These are phyloP conservation scores for Ictalurus furcatus DNA, from an alignment of 2,113 vertebrate species.

Conservation along the genomic window DNA sequence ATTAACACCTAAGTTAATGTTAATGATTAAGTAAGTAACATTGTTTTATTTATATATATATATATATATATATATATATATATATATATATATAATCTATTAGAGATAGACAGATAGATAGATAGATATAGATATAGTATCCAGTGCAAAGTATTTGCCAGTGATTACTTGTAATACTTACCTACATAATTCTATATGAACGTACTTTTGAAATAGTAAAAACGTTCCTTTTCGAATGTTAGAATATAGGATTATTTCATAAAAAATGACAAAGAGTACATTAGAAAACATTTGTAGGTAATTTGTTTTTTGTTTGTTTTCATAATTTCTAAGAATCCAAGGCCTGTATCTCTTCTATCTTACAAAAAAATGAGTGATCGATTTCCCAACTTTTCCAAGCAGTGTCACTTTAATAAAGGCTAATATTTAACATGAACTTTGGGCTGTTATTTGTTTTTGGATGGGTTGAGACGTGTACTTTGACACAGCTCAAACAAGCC, in stretches of 20 bases:
- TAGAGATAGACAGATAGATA: too few species aligned
- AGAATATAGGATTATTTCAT: background rate
- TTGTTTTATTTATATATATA: background rate
- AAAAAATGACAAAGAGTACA: background rate
- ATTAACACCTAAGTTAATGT: background rate
- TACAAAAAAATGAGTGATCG: background rate
- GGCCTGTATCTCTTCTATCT: background rate
- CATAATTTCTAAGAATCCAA: background rate
- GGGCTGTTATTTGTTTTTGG: conserved; percentile 37
- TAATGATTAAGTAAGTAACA: background rate
- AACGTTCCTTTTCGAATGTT: background rate
- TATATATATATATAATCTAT: too few species aligned
- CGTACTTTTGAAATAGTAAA: too few species aligned
- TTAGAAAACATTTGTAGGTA: background rate
- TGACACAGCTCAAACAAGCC: background rate
- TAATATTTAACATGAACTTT: conserved; percentile 49
- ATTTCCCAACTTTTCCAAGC: background rate
- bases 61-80: too few species aligned
- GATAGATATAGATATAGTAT: background rate
- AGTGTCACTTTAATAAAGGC: background rate
- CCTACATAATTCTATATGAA: too few species aligned
- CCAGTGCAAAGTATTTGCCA: background rate
- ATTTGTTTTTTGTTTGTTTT: background rate
- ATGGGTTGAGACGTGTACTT: conserved; percentile 29
- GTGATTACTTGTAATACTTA: background rate